phyloP scores from a whole-genome alignment of 2,797 vertebrate species.

The Sternotherus odoratus region DNA sequence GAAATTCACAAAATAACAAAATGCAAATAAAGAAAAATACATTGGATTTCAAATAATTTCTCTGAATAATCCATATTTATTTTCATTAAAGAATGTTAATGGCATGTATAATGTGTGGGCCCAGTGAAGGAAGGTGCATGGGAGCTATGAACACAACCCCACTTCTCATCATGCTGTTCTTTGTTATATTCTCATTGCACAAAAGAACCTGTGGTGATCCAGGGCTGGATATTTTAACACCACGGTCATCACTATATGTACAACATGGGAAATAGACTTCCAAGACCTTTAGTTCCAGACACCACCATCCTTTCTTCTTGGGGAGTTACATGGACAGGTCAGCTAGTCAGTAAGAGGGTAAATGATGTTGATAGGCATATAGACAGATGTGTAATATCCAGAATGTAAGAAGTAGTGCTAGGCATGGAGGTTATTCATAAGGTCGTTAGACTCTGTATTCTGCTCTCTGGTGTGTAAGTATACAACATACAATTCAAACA shows the following conservation, averaged over 20 bases:
- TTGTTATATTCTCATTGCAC: neutral
- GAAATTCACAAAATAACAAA: neutral
- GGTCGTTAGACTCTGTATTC: neutral
- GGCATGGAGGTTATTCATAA: neutral
- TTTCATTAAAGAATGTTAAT: neutral
- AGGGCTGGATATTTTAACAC: rapidly evolving
- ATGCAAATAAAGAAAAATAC: neutral
- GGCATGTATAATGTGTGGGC: neutral
- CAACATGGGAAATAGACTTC: neutral
- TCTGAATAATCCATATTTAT: neutral
- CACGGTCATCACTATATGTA: neutral
- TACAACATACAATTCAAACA: neutral
- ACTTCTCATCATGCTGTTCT: neutral
- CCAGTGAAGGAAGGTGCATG: neutral
- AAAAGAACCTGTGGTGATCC: neutral
- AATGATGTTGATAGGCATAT: neutral
- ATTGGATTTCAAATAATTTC: neutral
- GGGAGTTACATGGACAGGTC: neutral
- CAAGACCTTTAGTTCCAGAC: neutral
- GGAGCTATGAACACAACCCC: neutral
- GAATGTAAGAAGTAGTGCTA: neutral
- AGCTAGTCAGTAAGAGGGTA: neutral
- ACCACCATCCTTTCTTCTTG: rapidly evolving
- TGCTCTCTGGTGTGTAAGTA: neutral
- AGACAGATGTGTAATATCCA: neutral